Evolutionary conservation across 2,888 invertebrate species (phyloP), one percentile per base, ranked within the genome.

Genomic region (Oeneis ivallda): DNA sequence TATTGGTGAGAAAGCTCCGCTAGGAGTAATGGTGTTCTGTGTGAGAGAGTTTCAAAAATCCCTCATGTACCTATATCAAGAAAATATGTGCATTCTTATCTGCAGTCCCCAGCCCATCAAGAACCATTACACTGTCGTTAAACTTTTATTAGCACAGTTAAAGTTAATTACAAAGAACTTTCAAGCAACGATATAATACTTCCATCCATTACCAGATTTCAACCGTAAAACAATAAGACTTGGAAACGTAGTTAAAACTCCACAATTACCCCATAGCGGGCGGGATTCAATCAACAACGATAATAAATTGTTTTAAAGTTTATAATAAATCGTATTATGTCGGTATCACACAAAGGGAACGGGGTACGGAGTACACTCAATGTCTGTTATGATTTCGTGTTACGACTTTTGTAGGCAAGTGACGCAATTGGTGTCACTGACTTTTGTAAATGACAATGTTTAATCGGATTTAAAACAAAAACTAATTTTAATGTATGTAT

Each of bases 281-380:
- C n/a, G 52, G 49, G 32, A 61, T 43, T 61, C 61, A 61, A 61
- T 61, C 61, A 61, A 26, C n/a, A 39, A 8, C 41, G 52, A 41
- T 43, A 56, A 52, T 52, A 61, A 61, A 61, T 61, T 61, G 61
- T 61, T 61, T 61, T 73, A 74, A 73, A 71, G 71, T 75, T 76
- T 57, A 49, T 65, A 61, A 56, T 56, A 61, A 65, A 65, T 62
- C 45, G 62, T 50, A 26, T 66, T 57, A 52, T 49, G 62, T 58
- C 62, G 37, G 41, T 7, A 32, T 5, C 57, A 61, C 41, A 65
- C 60, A 61, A 61, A 41, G 60, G 26, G 59, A 45, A 50, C n/a
- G 58, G 58, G 59, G 17, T 64, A 52, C 54, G 1, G 34, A 8
- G 37, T 34, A 15, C 15, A 19, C 11, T 17, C 10, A 13, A 17